phyloP scores from a whole-genome alignment of 2,797 vertebrate genomes.

The Chiroxiphia lanceolata region DNA sequence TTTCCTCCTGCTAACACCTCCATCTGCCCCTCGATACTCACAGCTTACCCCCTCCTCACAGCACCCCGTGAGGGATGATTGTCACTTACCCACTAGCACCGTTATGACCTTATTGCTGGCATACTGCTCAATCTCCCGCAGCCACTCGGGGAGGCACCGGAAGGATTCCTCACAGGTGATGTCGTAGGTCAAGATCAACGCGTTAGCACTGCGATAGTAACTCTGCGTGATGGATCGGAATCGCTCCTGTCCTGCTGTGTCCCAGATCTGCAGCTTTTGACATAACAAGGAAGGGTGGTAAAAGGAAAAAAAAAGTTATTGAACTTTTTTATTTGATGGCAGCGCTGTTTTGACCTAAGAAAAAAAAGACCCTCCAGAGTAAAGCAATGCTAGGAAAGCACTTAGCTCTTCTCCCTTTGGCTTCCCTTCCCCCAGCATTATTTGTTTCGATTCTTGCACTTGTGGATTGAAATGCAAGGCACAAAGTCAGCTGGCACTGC shows the following conservation, averaged over 20 bases:
- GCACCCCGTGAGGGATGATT: accelerated
- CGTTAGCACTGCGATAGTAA: constrained; percentile 98
- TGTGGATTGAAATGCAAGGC: constrained; percentile 42
- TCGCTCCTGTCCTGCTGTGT: constrained; percentile 97
- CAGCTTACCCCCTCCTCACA: not conserved
- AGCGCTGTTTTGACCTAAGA: not conserved
- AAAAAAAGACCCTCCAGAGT: not conserved
- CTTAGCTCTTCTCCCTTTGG: not conserved
- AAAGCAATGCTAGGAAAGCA: not conserved
- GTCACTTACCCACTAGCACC: constrained; percentile 93
- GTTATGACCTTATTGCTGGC: constrained; percentile 99
- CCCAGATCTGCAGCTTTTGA: constrained; percentile 97
- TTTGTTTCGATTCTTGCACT: constrained; percentile 6
- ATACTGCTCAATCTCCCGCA: constrained; percentile 98
- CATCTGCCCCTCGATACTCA: not conserved
- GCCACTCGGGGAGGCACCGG: constrained; percentile 98
- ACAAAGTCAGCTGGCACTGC: not conserved
- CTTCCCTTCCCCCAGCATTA: not conserved
- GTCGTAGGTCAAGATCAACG: constrained; percentile 97
- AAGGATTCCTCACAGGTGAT: constrained; percentile 99
- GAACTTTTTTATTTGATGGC: not conserved
- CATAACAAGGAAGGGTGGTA: not conserved
- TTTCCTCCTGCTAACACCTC: not conserved
- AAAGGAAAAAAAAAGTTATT: not conserved
- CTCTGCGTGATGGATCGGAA: constrained; percentile 99